Base-by-base conservation (phyloP, 64 coral and sea anemone genomes). In the Astreopora myriophthalma region DNA sequence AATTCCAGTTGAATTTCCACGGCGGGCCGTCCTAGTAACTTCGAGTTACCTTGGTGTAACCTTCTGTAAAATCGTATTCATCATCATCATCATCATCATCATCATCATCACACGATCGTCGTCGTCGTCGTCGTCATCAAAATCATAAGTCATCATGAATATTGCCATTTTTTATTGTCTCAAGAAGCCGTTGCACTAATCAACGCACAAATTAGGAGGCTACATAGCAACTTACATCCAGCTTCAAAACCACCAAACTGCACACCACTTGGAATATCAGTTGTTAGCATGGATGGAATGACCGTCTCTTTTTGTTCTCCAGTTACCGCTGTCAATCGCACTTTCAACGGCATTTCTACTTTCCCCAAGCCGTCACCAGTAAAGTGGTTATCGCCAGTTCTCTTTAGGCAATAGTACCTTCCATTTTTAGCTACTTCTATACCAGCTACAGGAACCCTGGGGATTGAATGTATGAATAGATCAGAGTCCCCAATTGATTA, bases 351-450 rank as follows among this genome's bases (percentile, higher is more conserved):
- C 68, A 96, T 75, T 3, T 75, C 66, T 1, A 96, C 30, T 68
- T 92, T 75, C n/a, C 94, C 94, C 0, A 92, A 67, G 13, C 89
- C 76, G 27, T 75, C 75, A 7, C 66, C 82, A 1, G 79, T 29
- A 84, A 96, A 96, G 57, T 88, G 84, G 40, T 96, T 96, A 69
- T 96, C 89, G 65, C 28, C 30, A n/a, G 65, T 89, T n/a, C 94
- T 76, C 29, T 92, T 96, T 3, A 96, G 39, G 33, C 94, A 96
- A 20, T 81, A 80, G 28, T 91, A 91, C 32, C 74, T 95, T 30
- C 84, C 89, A 66, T 95, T 91, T 46, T 95, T 95, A 19, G 86
- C 62, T 6, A 95, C 88, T 44, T 95, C 94, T 27, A 95, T 91
- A 16, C 94, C 94, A 63, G 88, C 94, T 37, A 95, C 89, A 5